Conservation (phyloP, 1,140 invertebrate species). For the Drosophila kikkawai region DNA sequence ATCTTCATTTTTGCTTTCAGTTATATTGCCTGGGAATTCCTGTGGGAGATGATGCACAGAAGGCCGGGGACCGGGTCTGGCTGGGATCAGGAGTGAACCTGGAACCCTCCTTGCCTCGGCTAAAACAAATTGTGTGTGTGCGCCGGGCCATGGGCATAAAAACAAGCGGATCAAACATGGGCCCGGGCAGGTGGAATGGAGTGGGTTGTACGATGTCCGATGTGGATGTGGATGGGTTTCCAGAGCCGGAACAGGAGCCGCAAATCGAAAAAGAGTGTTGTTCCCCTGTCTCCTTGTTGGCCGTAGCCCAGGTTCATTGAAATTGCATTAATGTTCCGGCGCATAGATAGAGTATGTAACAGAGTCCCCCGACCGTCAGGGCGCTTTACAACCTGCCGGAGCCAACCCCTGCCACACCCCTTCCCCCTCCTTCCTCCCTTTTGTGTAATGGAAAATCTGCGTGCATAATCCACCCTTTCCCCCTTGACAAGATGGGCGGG, state of each 20-base stretch:
- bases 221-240: neutral
- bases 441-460: slow-evolving; percentile 83
- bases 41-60: slow-evolving; percentile 65
- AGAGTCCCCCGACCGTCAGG: neutral
- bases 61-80: neutral
- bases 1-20: slow-evolving; percentile 85
- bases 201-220: neutral
- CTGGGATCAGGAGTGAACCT: slow-evolving; percentile 6
- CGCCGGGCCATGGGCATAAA: slow-evolving; percentile 60
- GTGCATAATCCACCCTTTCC: slow-evolving; percentile 70
- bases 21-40: slow-evolving; percentile 85
- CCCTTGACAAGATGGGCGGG: slow-evolving; percentile 78
- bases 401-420: slow-evolving; percentile 3
- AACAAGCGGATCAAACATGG: slow-evolving; percentile 77
- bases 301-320: slow-evolving; percentile 63
- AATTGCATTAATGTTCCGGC: slow-evolving; percentile 74
- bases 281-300: slow-evolving; percentile 22
- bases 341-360: slow-evolving; percentile 12
- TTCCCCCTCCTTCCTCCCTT: neutral
- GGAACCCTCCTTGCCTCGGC: slow-evolving; percentile 25
- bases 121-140: slow-evolving; percentile 72
- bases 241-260: slow-evolving; percentile 13
- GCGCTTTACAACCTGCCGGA: neutral
- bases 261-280: slow-evolving; percentile 80
- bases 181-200: slow-evolving; percentile 31